A percentile compares a stretch with the other conserved stretches of the same genome.
phyloP scores from a whole-genome alignment of 1,140 invertebrate species.

The Antheraea pernyi region DNA sequence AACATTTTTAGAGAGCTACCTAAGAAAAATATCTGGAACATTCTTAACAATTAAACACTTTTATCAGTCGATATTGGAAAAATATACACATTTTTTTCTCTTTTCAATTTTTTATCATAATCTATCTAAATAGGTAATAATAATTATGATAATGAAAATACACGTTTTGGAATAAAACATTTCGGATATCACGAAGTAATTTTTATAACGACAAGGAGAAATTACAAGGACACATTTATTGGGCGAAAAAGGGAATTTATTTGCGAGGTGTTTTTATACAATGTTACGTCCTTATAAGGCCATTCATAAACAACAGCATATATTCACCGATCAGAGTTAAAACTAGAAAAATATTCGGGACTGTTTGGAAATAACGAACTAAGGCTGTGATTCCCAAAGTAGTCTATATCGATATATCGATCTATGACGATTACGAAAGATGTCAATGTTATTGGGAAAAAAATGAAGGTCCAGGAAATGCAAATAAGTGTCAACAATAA shows the following conservation, averaged over 20 bases:
- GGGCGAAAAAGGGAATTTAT: not conserved
- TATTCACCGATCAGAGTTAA: no score
- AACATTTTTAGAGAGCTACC: constrained; percentile 34
- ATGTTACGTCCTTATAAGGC: no score
- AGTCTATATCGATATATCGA: no score
- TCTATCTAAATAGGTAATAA: not conserved
- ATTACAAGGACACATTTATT: constrained; percentile 11
- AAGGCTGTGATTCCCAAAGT: no score
- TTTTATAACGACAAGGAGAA: constrained; percentile 10
- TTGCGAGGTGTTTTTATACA: no score
- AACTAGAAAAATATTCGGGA: no score
- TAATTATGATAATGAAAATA: not conserved
- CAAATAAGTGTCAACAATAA: no score
- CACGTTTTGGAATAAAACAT: constrained; percentile 35
- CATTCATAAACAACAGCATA: no score
- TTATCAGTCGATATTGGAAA: constrained; percentile 38
- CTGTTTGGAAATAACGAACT: no score
- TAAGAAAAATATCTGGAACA: constrained; percentile 20
- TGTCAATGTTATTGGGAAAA: no score
- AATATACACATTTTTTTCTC: constrained; percentile 18
- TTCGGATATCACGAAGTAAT: constrained; percentile 29
- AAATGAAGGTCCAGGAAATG: no score
- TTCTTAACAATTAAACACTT: constrained; percentile 21
- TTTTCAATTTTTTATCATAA: constrained; percentile 14
- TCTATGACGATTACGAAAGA: no score